A percentile compares a stretch with the other conserved stretches of the same genome.
These are phyloP conservation scores for Nematostella vectensis DNA, from an alignment of 92 coral and sea anemone genomes.

Conservation along the genomic window DNA sequence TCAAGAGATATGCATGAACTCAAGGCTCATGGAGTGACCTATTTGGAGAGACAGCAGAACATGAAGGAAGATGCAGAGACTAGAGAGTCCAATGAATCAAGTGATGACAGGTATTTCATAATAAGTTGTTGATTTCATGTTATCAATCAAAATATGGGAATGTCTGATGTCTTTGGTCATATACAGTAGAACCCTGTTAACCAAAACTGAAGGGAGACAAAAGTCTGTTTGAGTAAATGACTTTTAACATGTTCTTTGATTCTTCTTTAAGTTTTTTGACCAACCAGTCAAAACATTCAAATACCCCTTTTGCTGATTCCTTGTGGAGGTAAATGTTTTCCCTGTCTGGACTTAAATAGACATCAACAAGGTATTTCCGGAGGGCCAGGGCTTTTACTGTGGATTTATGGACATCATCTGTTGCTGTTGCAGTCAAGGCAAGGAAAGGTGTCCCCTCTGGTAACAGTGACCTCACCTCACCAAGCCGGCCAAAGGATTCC, in stretches of 20 bases:
- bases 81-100: not conserved
- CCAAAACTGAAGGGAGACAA: no score
- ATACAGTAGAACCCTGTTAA: no score
- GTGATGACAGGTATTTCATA: not conserved
- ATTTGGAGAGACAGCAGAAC: not conserved
- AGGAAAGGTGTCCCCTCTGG: constrained; percentile 25
- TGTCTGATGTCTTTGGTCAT: no score
- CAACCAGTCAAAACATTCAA: constrained; percentile 28
- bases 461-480: constrained; percentile 35
- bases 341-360: constrained; percentile 33
- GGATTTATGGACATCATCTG: constrained; percentile 2
- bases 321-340: constrained; percentile 24
- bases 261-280: constrained; percentile 11
- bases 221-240: no score
- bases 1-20: constrained; percentile 36
- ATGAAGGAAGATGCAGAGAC: not conserved
- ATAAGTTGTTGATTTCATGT: no score
- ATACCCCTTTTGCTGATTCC: constrained; percentile 4
- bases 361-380: constrained; percentile 1
- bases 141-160: no score
- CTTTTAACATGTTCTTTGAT: no score
- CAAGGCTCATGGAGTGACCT: constrained; percentile 12
- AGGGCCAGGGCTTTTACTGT: constrained; percentile 12
- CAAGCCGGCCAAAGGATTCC: constrained; percentile 34
- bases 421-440: constrained; percentile 30